Conservation (phyloP, 2,113 vertebrate species). For the Perccottus glenii region DNA sequence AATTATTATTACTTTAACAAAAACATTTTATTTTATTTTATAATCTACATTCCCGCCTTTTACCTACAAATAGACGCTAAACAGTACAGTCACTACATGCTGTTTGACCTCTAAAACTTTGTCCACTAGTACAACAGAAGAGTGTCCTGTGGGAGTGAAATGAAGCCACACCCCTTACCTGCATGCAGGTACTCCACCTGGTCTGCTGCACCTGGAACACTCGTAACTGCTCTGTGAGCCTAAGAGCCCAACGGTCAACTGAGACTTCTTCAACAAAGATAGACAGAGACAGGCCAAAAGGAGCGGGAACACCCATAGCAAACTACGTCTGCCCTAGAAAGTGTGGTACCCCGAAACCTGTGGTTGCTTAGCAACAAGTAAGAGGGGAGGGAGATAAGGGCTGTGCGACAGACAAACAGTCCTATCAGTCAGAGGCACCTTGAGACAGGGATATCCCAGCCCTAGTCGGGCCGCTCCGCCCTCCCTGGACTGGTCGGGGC, state of each 20-base stretch:
- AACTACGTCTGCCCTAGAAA: constrained; percentile 53
- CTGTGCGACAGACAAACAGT: constrained; percentile 46
- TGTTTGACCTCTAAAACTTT: constrained; percentile 7
- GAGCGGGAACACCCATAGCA: constrained; percentile 76
- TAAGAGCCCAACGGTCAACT: constrained; percentile 49
- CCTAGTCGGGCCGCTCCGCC: constrained; percentile 57
- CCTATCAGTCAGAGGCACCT: constrained; percentile 75
- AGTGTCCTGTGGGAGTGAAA: not conserved
- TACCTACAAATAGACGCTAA: not conserved
- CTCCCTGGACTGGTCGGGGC: constrained; percentile 21
- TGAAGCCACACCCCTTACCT: constrained; percentile 74
- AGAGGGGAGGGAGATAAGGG: constrained; percentile 67
- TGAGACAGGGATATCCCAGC: constrained; percentile 78
- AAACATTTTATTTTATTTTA: too few species aligned
- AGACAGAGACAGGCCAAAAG: constrained; percentile 22
- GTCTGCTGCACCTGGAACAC: constrained; percentile 51
- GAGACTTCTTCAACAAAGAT: constrained; percentile 43
- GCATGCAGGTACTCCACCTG: constrained; percentile 74
- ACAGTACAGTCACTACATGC: not conserved
- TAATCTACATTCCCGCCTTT: not conserved
- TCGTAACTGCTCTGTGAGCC: constrained; percentile 25
- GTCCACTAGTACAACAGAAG: not conserved
- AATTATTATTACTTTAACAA: too few species aligned
- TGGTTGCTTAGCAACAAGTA: constrained; percentile 41
- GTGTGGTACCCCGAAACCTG: constrained; percentile 31